Percentiles rank a stretch among this genome's conserved stretches.
Evolutionary conservation across 2,113 vertebrate genomes (phyloP).

Genomic region (Xiphophorus hellerii): DNA sequence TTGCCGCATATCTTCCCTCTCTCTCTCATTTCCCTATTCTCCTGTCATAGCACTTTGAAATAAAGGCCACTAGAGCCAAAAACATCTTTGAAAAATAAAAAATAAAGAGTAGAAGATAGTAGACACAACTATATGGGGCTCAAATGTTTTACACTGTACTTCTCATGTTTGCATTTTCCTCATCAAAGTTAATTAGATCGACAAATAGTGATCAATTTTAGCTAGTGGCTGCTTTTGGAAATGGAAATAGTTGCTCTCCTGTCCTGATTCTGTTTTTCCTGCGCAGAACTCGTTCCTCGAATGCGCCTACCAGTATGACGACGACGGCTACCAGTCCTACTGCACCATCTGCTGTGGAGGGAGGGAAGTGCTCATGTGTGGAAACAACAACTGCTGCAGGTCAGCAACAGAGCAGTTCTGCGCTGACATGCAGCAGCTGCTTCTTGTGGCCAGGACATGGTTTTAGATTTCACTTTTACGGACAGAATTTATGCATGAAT

Average conservation of each 20-base stretch:
- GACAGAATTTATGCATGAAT: slow-evolving; percentile 29
- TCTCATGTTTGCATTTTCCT: too few species aligned
- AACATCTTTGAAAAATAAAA: too few species aligned
- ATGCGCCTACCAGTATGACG: slow-evolving; percentile 97
- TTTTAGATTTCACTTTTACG: slow-evolving; percentile 33
- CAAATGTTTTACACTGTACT: too few species aligned
- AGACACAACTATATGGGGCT: too few species aligned
- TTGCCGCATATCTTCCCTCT: too few species aligned
- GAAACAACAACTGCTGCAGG: slow-evolving; percentile 99
- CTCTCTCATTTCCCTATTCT: too few species aligned
- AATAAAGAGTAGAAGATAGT: too few species aligned
- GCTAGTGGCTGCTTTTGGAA: neutral
- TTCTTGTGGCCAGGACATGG: slow-evolving; percentile 5
- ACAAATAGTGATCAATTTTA: neutral
- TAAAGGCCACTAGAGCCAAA: too few species aligned
- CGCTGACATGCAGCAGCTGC: slow-evolving; percentile 6
- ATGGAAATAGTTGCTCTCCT: neutral
- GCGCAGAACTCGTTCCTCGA: slow-evolving; percentile 96
- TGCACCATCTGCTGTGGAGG: slow-evolving; percentile 99
- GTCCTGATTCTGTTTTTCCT: neutral
- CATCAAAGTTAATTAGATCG: too few species aligned
- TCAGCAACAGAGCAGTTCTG: slow-evolving; percentile 57
- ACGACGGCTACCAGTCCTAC: slow-evolving; percentile 97
- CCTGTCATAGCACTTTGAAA: too few species aligned
- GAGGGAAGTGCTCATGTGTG: slow-evolving; percentile 97